Evolutionary conservation across 2,797 vertebrate species (phyloP), one percentile per base, ranked within the genome.

Genomic region (Octomys mimax): DNA sequence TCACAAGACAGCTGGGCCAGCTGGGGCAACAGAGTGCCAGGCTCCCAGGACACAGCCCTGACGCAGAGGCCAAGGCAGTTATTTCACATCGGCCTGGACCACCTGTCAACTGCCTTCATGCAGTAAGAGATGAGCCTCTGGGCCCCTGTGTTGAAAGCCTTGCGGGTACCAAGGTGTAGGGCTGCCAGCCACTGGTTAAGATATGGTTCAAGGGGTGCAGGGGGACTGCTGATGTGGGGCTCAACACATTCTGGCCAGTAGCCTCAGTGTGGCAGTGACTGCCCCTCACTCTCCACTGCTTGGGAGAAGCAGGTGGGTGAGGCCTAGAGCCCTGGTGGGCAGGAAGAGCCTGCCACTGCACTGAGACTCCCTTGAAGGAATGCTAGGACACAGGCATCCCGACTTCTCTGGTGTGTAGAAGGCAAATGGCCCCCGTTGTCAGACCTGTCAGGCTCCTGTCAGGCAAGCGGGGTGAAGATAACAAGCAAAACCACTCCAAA

Each of bases 1-100:
- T 97, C 94, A 92, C 82, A 0, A 10, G 52, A 36, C 10, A 71
- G 66, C 71, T 71, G 80, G 36, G 85, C 64, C 0, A 42, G 79
- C 16, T 22, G 2, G 18, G n/a, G 82, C 85, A 36, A 36, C 21
- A 14, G 57, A 28, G 86, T 91, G 64, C 96, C 86, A 95, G 95
- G 89, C 82, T 86, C 88, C 7, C 3, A 62, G 83, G 91, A 83
- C 13, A 71, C 91, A 1, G 0, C 61, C 71, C 61, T 8, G 59
- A 42, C 24, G 46, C 6, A 52, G 24, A 16, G 36, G 31, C 39
- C 7, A 11, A 79, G 54, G 11, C 5, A 11, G n/a, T 64, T 5
- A 36, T 39, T 92, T 66, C 79, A 36, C 13, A 22, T 0, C 0
- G 68, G 42, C 79, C 22, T 83, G 49, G 82, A 14, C 4, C 1